Evolutionary conservation across 2,888 invertebrate species (phyloP).

Genomic region (Deilephila porcellus): DNA sequence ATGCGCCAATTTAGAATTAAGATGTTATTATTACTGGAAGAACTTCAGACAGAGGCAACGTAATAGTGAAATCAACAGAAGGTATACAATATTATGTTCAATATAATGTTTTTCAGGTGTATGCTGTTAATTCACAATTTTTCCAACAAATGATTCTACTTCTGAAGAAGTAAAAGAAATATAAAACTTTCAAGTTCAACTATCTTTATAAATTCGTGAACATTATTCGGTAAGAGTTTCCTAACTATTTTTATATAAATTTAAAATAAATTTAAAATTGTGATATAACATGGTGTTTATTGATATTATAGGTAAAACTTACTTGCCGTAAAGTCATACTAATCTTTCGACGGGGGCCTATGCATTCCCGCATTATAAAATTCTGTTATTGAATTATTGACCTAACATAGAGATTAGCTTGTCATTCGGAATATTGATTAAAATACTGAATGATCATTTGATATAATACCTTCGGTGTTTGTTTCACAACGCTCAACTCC

Average conservation of each 20-base stretch:
- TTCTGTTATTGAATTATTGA: not conserved
- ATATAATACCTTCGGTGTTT: not conserved
- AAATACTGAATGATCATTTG: not conserved
- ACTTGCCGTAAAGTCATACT: too few species aligned
- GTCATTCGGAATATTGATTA: not conserved
- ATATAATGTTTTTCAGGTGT: not conserved
- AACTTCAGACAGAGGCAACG: not conserved
- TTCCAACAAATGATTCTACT: too few species aligned
- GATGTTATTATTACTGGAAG: conserved; percentile 5
- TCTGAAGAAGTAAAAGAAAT: too few species aligned
- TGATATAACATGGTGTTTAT: too few species aligned
- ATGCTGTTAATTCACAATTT: too few species aligned
- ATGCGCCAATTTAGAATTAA: conserved; percentile 5
- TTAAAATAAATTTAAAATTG: too few species aligned
- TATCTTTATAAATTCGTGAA: too few species aligned
- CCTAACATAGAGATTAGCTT: not conserved
- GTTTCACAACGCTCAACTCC: not conserved
- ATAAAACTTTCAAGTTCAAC: too few species aligned
- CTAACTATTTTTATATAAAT: too few species aligned
- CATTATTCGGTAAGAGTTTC: too few species aligned
- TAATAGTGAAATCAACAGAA: not conserved
- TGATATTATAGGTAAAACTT: too few species aligned
- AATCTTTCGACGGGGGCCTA: too few species aligned
- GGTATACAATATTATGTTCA: not conserved
- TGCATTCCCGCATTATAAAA: not conserved